phyloP scores from a whole-genome alignment of 2,113 vertebrate genomes.

The Rostratula benghalensis region DNA sequence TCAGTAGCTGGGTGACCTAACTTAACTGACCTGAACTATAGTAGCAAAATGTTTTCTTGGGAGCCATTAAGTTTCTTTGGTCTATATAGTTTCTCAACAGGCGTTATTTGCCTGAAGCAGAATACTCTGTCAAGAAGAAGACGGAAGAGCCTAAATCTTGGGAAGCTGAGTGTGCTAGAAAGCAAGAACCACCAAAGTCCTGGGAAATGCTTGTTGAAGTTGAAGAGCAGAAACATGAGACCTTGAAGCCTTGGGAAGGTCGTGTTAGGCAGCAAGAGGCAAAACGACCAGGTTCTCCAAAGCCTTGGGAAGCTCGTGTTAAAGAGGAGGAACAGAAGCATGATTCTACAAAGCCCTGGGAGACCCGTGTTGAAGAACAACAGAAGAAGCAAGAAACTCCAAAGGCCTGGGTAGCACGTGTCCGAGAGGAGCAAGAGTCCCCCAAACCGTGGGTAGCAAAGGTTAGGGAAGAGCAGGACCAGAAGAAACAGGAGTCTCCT shows the following conservation, averaged over 20 bases:
- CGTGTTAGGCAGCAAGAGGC: constrained; percentile 63
- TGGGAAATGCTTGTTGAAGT: constrained; percentile 81
- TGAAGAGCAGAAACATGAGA: constrained; percentile 64
- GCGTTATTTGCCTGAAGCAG: constrained; percentile 76
- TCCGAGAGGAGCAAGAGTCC: constrained; percentile 36
- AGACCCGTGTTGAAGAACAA: constrained; percentile 55
- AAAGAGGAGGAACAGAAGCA: constrained; percentile 47
- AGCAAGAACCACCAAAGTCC: constrained; percentile 82
- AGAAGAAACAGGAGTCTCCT: constrained; percentile 58
- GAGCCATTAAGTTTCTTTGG: constrained; percentile 64
- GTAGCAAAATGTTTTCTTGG: constrained; percentile 48
- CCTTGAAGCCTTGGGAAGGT: constrained; percentile 69
- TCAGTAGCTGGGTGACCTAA: constrained; percentile 10
- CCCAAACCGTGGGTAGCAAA: constrained; percentile 72
- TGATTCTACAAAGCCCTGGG: constrained; percentile 68
- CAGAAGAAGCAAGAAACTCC: constrained; percentile 76
- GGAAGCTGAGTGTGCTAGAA: constrained; percentile 79
- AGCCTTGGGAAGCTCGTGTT: constrained; percentile 72
- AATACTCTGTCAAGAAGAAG: constrained; percentile 69
- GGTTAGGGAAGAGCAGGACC: constrained; percentile 74
- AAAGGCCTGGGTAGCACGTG: constrained; percentile 81
- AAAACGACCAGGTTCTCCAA: constrained; percentile 48
- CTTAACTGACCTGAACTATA: constrained; percentile 51
- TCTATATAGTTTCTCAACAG: constrained; percentile 87
- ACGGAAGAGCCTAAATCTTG: constrained; percentile 69